A percentile compares a stretch with the other conserved stretches of the same genome.
Conservation (phyloP, 2,888 invertebrate genomes). For the Conomelus anceps region DNA sequence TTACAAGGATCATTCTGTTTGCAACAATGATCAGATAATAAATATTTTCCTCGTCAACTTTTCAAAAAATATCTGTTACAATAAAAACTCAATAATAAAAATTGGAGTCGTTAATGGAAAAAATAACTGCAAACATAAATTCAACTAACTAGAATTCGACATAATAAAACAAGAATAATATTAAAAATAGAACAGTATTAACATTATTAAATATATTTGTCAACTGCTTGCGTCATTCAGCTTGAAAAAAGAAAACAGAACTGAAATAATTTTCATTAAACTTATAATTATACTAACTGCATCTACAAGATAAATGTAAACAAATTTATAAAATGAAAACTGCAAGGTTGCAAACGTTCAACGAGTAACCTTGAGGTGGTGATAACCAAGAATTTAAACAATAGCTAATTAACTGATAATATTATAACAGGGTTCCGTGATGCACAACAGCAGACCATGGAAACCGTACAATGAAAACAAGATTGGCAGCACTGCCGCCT, state of each 20-base stretch:
- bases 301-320: constrained; percentile 30
- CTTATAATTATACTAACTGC: constrained; percentile 29
- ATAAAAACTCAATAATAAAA: constrained; percentile 11
- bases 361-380: constrained; percentile 30
- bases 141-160: constrained; percentile 21
- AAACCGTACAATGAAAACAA: constrained; percentile 21
- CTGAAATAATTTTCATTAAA: constrained; percentile 29
- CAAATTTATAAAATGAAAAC: constrained; percentile 28
- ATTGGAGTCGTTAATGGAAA: not conserved
- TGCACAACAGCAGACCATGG: constrained; percentile 14
- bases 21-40: not conserved
- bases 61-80: not conserved
- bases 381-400: constrained; percentile 33
- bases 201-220: constrained; percentile 30
- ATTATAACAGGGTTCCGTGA: constrained; percentile 24
- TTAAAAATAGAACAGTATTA: constrained; percentile 28
- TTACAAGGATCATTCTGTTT: not conserved
- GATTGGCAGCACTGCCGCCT: constrained; percentile 26
- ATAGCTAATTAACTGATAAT: constrained; percentile 30
- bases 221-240: constrained; percentile 33
- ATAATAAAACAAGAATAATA: constrained; percentile 23
- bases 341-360: constrained; percentile 31
- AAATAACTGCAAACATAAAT: constrained; percentile 8
- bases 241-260: constrained; percentile 30
- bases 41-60: not conserved